Percentiles rank a stretch among this genome's conserved stretches.
phyloP scores from a whole-genome alignment of 1,140 invertebrate genomes.

The Sitobion miscanthi region DNA sequence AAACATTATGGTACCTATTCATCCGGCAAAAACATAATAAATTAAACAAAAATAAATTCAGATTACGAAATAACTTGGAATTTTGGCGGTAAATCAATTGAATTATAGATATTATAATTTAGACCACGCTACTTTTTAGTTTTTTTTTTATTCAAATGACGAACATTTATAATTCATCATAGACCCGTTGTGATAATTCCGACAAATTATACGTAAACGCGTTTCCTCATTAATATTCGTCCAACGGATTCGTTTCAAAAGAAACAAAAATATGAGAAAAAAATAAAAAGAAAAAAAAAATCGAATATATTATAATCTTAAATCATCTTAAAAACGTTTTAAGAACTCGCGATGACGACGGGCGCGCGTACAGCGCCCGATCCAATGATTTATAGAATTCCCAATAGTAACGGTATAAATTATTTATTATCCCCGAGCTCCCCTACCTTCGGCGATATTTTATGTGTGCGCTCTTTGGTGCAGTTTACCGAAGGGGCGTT shows the following conservation, averaged over 20 bases:
- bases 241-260: background rate
- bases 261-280: background rate
- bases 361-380: too few species aligned
- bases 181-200: background rate
- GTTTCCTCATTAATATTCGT: background rate
- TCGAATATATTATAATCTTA: background rate
- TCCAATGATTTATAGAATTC: constrained; percentile 33
- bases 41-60: background rate
- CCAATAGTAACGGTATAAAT: constrained; percentile 37
- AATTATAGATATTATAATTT: background rate
- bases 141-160: background rate
- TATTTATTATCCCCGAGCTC: constrained; percentile 16
- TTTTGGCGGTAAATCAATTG: background rate
- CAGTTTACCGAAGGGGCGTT: background rate
- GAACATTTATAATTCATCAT: background rate
- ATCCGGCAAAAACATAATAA: background rate
- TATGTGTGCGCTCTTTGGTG: background rate
- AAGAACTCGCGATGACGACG: background rate
- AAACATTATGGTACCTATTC: background rate
- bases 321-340: background rate
- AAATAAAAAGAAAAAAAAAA: background rate
- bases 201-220: background rate
- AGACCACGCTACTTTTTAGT: background rate
- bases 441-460: background rate
- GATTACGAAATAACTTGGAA: background rate